Conservation (phyloP, 2,888 invertebrate genomes). For the Omphaloscelis lunosa region DNA sequence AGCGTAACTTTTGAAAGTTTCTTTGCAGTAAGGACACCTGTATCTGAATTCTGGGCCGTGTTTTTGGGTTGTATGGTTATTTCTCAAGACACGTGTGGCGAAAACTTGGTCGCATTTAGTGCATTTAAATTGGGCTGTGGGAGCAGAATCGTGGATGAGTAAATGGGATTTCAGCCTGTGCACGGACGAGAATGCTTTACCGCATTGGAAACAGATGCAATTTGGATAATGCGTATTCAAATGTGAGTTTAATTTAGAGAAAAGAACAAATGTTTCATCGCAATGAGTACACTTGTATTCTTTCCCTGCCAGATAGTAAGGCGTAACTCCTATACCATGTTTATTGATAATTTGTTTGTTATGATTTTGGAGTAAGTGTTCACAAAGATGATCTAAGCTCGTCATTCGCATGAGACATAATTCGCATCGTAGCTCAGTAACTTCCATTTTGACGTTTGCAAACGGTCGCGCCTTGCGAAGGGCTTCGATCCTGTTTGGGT, state of each 20-base stretch:
- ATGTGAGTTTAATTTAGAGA: slow-evolving; percentile 83
- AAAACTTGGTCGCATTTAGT: slow-evolving; percentile 79
- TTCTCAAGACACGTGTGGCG: slow-evolving; percentile 72
- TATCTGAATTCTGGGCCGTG: slow-evolving; percentile 77
- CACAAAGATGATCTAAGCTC: slow-evolving; percentile 75
- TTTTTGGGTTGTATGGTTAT: slow-evolving; percentile 74
- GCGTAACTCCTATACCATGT: slow-evolving; percentile 79
- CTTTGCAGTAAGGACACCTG: slow-evolving; percentile 80
- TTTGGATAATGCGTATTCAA: slow-evolving; percentile 85
- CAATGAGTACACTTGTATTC: slow-evolving; percentile 80
- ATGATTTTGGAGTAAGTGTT: slow-evolving; percentile 79
- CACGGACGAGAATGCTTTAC: slow-evolving; percentile 81
- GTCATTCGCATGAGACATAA: slow-evolving; percentile 74
- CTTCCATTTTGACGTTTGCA: slow-evolving; percentile 81
- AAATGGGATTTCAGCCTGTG: slow-evolving; percentile 82
- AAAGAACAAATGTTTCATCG: slow-evolving; percentile 77
- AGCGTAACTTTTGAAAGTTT: slow-evolving; percentile 80
- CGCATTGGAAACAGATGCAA: slow-evolving; percentile 84
- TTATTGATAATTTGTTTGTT: slow-evolving; percentile 76
- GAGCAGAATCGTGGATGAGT: slow-evolving; percentile 72
- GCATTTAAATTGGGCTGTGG: slow-evolving; percentile 74
- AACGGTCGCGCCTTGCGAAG: slow-evolving; percentile 73
- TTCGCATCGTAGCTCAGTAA: slow-evolving; percentile 80
- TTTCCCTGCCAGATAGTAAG: slow-evolving; percentile 76
- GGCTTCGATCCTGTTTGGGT: slow-evolving; percentile 78